Evolutionary conservation across 2,888 invertebrate genomes (phyloP), one percentile per base, ranked within the genome.

Genomic region (Agriotes lineatus): DNA sequence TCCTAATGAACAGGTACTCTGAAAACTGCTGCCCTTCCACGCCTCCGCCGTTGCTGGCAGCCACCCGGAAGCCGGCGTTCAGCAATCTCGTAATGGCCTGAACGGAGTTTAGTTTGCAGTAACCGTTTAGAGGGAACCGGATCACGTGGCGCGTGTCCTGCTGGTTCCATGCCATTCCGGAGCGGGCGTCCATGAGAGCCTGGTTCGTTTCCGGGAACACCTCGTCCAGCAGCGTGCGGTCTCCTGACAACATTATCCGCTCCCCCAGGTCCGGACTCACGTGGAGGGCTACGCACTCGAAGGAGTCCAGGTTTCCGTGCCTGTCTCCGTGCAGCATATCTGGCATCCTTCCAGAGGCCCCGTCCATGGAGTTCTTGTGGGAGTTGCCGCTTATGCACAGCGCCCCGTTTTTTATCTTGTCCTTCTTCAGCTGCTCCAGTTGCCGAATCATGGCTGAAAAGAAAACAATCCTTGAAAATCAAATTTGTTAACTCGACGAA

Each of bases 21-120:
- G 94, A 94, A 85, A 95, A 95, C 85, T 95, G 95, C 81, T 95
- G 95, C 3, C 94, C 94, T 81, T 95, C 95, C 35, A 95, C 94
- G 2, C 94, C 94, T 16, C 94, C 94, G 0, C 95, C 95, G 77
- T 93, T 94, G 80, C 94, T 93, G 20, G 95, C 94, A 56, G 91
- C 91, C 67, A 95, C 88, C 74, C 88, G 88, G 83, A 95, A 95
- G 58, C 92, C 91, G 70, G 91, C 89, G 81, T 94, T 94, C 48
- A 95, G 85, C 50, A 95, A 88, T 81, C 94, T 89, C 73, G 93
- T 93, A 78, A 95, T 91, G 70, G 94, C 94, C 85, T 95, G 95
- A 71, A 95, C 90, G n/a, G 94, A 94, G 83, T 94, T 95, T 74
- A 95, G 86, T 85, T 95, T 95, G 86, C 94, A 95, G 84, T 94